Percentiles rank a stretch among this genome's conserved stretches.
phyloP scores from a whole-genome alignment of 2,113 vertebrate species.

The Spilogale gracilis region DNA sequence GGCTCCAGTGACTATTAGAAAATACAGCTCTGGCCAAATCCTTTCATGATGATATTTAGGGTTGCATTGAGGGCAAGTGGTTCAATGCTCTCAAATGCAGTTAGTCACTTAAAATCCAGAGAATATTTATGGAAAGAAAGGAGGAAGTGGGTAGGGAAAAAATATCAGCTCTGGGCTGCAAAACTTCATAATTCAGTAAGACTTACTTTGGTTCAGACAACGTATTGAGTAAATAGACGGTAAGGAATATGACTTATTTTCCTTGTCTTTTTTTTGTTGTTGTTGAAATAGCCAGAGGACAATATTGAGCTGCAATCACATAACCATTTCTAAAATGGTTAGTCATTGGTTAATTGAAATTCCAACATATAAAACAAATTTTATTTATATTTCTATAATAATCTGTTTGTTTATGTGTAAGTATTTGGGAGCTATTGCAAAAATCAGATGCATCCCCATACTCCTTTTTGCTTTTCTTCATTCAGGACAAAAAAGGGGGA shows the following conservation, averaged over 20 bases:
- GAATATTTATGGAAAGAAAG: neutral
- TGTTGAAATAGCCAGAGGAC: neutral
- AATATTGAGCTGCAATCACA: neutral
- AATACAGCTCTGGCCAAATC: neutral
- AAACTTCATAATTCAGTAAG: constrained; percentile 34
- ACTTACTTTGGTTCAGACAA: neutral
- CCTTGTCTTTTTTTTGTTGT: constrained; percentile 14
- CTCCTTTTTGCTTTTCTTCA: neutral
- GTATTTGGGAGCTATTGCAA: neutral
- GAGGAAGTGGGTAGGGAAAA: neutral
- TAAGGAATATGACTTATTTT: neutral
- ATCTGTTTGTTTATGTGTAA: neutral
- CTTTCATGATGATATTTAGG: neutral
- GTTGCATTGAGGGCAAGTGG: neutral
- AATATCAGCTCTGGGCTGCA: neutral
- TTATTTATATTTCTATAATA: neutral
- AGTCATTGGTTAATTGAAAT: neutral
- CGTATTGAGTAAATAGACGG: neutral
- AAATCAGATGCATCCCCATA: neutral
- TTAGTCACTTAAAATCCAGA: neutral
- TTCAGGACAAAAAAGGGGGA: neutral
- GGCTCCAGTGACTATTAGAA: neutral
- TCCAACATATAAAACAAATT: neutral
- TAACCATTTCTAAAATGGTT: constrained; percentile 2
- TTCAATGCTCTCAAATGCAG: neutral